Evolutionary conservation across 1,140 invertebrate species (phyloP).

Genomic region (Rhynchophorus ferrugineus): DNA sequence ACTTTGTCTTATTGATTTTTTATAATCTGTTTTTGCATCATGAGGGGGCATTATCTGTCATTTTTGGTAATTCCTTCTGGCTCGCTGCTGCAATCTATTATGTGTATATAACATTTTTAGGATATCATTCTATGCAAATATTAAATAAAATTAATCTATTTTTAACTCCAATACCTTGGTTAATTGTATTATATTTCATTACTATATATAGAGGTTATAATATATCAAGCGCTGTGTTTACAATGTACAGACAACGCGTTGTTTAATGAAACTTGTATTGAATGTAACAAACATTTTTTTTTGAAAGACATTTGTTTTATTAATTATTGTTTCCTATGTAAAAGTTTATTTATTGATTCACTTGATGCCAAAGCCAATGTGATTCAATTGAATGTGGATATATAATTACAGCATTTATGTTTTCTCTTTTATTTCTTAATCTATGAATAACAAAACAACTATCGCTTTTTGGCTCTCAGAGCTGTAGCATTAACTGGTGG

Average conservation of each 20-base stretch:
- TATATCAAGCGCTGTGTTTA: constrained; percentile 51
- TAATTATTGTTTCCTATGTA: too few relatives aligned
- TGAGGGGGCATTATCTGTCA: constrained; percentile 58
- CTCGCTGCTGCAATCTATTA: constrained; percentile 87
- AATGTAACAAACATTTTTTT: too few relatives aligned
- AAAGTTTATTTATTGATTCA: too few relatives aligned
- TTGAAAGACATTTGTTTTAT: too few relatives aligned
- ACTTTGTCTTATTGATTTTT: constrained; percentile 86
- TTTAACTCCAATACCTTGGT: constrained; percentile 74
- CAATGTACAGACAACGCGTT: constrained; percentile 59
- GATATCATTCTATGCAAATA: constrained; percentile 91
- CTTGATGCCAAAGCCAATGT: too few relatives aligned
- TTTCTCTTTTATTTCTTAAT: too few relatives aligned
- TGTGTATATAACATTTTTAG: constrained; percentile 95
- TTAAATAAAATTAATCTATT: constrained; percentile 82
- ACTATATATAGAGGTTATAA: constrained; percentile 65
- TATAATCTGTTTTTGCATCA: constrained; percentile 74
- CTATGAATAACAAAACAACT: constrained; percentile 14
- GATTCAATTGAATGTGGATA: too few relatives aligned
- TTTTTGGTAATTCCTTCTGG: constrained; percentile 94
- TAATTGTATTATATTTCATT: constrained; percentile 73
- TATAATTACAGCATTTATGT: too few relatives aligned
- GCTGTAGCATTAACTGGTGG: constrained; percentile 56
- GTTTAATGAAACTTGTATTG: constrained; percentile 14
- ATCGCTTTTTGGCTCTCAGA: constrained; percentile 37